phyloP scores from a whole-genome alignment of 2,797 vertebrate species.

The Scomberomorus guttatus region DNA sequence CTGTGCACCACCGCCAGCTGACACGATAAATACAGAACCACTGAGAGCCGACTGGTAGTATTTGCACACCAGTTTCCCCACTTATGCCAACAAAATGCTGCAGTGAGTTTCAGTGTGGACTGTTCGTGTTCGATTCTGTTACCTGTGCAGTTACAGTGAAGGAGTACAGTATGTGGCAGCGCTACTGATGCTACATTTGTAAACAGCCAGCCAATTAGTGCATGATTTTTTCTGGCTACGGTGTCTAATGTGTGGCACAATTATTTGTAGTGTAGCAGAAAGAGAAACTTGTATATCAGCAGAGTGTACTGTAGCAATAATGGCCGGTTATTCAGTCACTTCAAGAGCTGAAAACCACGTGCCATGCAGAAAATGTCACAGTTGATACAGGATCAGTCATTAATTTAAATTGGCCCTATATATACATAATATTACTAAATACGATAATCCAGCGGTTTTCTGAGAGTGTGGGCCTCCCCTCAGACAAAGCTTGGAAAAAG shows the following conservation, averaged over 20 bases:
- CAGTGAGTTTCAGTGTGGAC: neutral
- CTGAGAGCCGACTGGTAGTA: conserved; percentile 9
- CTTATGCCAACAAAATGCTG: conserved; percentile 16
- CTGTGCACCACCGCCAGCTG: conserved; percentile 25
- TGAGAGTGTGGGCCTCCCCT: too few relatives aligned
- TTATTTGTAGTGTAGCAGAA: too few relatives aligned
- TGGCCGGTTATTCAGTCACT: neutral
- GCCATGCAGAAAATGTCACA: neutral
- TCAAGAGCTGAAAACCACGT: neutral
- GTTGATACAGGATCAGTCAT: neutral
- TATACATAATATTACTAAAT: neutral
- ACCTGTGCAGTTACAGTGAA: neutral
- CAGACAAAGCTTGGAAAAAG: too few relatives aligned
- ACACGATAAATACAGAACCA: conserved; percentile 32
- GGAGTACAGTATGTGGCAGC: neutral
- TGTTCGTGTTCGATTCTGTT: neutral
- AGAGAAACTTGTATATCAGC: neutral
- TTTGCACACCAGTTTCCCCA: conserved; percentile 11
- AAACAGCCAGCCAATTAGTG: too few relatives aligned
- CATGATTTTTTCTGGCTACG: too few relatives aligned
- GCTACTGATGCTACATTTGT: too few relatives aligned
- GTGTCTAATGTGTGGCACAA: too few relatives aligned
- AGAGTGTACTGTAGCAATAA: neutral
- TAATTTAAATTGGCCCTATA: neutral
- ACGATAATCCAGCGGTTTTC: too few relatives aligned